Evolutionary conservation across 2,797 vertebrate species (phyloP).

Genomic region (Ambastaia sidthimunki): DNA sequence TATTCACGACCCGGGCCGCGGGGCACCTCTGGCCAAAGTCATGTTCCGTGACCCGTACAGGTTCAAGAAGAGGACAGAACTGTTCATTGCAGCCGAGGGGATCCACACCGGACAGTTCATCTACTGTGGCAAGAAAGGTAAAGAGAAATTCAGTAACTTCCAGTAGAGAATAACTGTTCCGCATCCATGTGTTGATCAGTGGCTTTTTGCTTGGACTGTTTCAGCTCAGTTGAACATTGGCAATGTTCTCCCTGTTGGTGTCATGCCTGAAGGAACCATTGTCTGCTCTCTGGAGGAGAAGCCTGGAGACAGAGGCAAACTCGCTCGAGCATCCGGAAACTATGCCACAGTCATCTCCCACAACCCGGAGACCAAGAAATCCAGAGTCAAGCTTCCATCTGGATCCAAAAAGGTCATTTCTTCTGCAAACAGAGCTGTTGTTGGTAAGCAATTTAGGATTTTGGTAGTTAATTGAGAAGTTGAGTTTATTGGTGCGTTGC

Average conservation of each 20-base stretch:
- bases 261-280: slow-evolving; percentile 97
- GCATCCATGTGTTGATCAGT: neutral
- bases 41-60: slow-evolving; percentile 94
- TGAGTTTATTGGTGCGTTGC: too few species aligned
- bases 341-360: slow-evolving; percentile 98
- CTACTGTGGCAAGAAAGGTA: slow-evolving; percentile 98
- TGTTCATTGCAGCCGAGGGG: slow-evolving; percentile 96
- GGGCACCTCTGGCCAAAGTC: slow-evolving; percentile 95
- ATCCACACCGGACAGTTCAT: slow-evolving; percentile 98
- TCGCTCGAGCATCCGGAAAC: slow-evolving; percentile 97
- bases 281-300: slow-evolving; percentile 98
- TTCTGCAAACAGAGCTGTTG: slow-evolving; percentile 95
- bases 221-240: slow-evolving; percentile 97
- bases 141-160: neutral
- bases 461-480: neutral
- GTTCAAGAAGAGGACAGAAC: slow-evolving; percentile 96
- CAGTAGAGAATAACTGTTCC: too few species aligned
- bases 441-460: slow-evolving; percentile 80
- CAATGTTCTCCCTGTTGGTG: slow-evolving; percentile 94
- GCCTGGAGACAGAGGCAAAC: slow-evolving; percentile 93
- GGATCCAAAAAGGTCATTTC: slow-evolving; percentile 96
- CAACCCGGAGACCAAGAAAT: slow-evolving; percentile 96
- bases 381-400: slow-evolving; percentile 95
- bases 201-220: neutral
- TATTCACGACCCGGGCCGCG: slow-evolving; percentile 96